Evolutionary conservation across 1,140 invertebrate species (phyloP).

Genomic region (Heterodera schachtii): DNA sequence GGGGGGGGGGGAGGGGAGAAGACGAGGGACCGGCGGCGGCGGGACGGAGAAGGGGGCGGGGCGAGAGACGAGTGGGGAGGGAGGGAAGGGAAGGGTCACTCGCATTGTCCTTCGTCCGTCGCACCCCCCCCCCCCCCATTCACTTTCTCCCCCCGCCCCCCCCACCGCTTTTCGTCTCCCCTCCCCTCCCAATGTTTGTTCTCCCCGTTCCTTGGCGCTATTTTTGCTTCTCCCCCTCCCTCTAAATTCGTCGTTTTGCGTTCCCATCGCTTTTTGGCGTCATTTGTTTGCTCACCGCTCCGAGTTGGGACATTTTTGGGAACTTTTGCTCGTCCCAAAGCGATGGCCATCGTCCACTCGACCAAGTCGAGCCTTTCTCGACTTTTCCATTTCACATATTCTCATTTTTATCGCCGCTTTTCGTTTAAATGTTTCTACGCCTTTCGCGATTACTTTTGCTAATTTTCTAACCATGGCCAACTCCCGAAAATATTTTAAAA

Average conservation of each 20-base stretch:
- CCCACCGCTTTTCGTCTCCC: not conserved
- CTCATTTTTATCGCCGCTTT: too few relatives aligned
- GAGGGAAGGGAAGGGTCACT: not conserved
- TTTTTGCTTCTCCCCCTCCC: not conserved
- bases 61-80: too few relatives aligned
- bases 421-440: too few relatives aligned
- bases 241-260: not conserved
- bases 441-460: too few relatives aligned
- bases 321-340: slow-evolving; percentile 3
- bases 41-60: too few relatives aligned
- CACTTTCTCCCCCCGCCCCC: not conserved
- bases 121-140: too few relatives aligned
- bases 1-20: too few relatives aligned
- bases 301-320: not conserved
- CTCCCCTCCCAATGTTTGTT: not conserved
- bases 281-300: slow-evolving; percentile 15
- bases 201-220: not conserved
- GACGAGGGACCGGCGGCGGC: too few relatives aligned
- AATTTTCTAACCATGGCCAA: too few relatives aligned
- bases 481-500: too few relatives aligned
- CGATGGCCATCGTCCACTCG: not conserved
- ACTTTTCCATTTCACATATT: not conserved
- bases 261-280: slow-evolving; percentile 15
- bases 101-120: not conserved
- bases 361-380: not conserved